Evolutionary conservation across 2,113 vertebrate species (phyloP).

Genomic region (Cololabis saira): DNA sequence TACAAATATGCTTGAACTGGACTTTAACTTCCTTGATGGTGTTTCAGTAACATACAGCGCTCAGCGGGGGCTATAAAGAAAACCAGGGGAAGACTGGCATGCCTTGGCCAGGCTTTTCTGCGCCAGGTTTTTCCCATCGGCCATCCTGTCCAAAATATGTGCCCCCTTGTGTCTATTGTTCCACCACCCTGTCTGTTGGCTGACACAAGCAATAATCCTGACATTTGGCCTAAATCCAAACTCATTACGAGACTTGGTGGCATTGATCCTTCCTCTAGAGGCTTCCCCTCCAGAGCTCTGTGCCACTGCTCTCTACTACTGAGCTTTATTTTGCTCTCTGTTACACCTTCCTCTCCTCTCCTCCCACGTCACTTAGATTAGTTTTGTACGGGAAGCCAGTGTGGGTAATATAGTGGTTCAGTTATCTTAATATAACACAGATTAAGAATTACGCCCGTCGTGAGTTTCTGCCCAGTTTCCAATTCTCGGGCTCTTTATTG

Average conservation of each 20-base stretch:
- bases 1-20: too few species aligned
- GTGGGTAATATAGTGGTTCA: constrained; percentile 3
- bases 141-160: constrained; percentile 64
- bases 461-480: constrained; percentile 13
- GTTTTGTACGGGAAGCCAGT: too few species aligned
- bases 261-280: constrained; percentile 76
- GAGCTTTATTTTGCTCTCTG: constrained; percentile 51
- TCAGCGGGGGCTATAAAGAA: constrained; percentile 17
- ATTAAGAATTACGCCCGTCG: constrained; percentile 29
- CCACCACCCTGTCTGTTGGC: constrained; percentile 72
- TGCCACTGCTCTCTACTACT: constrained; percentile 31
- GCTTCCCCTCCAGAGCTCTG: constrained; percentile 65
- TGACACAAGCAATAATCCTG: constrained; percentile 78
- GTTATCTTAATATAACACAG: constrained; percentile 23
- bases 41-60: constrained; percentile 20
- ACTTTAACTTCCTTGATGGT: too few species aligned
- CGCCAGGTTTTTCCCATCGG: constrained; percentile 58
- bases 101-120: constrained; percentile 35
- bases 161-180: constrained; percentile 71
- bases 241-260: constrained; percentile 75
- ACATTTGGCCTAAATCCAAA: constrained; percentile 75
- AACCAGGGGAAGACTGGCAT: constrained; percentile 39
- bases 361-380: not conserved
- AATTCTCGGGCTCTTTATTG: constrained; percentile 37
- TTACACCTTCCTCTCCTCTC: constrained; percentile 20